Conservation (phyloP, 2,888 invertebrate species). For the Phrixothrix hirtus region DNA sequence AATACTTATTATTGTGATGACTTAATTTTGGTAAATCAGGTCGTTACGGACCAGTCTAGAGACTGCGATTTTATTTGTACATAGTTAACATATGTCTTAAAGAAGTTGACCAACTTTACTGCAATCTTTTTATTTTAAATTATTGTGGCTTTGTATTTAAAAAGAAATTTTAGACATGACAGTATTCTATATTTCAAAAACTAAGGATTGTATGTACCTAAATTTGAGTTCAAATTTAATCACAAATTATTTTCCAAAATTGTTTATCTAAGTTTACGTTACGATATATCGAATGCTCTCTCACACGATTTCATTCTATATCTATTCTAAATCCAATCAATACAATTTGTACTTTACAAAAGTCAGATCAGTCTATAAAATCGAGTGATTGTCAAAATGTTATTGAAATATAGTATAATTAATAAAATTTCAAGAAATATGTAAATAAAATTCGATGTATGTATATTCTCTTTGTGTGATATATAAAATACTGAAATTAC, state of each 20-base stretch:
- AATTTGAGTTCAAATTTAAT: too few species aligned
- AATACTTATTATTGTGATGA: slow-evolving; percentile 20
- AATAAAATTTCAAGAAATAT: slow-evolving; percentile 48
- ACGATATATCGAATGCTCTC: neutral
- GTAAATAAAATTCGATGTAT: slow-evolving; percentile 58
- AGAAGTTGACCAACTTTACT: slow-evolving; percentile 32
- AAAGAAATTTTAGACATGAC: neutral
- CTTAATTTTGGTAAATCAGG: slow-evolving; percentile 15
- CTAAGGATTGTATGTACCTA: too few species aligned
- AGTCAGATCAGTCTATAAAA: slow-evolving; percentile 9
- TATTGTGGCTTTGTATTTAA: slow-evolving; percentile 31
- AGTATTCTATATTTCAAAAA: neutral
- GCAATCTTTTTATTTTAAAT: slow-evolving; percentile 33
- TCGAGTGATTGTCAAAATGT: slow-evolving; percentile 13
- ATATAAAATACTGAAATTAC: slow-evolving; percentile 56
- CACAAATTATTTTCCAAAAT: too few species aligned
- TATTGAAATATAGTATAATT: slow-evolving; percentile 40
- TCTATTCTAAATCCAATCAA: slow-evolving; percentile 5
- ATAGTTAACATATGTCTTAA: slow-evolving; percentile 15
- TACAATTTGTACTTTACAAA: slow-evolving; percentile 2
- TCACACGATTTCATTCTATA: too few species aligned
- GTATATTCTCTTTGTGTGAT: slow-evolving; percentile 59
- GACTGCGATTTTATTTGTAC: slow-evolving; percentile 29
- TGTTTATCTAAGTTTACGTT: too few species aligned
- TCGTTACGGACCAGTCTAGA: slow-evolving; percentile 21